Conservation (phyloP, 2,888 invertebrate genomes). For the Oxytorus armatus region DNA sequence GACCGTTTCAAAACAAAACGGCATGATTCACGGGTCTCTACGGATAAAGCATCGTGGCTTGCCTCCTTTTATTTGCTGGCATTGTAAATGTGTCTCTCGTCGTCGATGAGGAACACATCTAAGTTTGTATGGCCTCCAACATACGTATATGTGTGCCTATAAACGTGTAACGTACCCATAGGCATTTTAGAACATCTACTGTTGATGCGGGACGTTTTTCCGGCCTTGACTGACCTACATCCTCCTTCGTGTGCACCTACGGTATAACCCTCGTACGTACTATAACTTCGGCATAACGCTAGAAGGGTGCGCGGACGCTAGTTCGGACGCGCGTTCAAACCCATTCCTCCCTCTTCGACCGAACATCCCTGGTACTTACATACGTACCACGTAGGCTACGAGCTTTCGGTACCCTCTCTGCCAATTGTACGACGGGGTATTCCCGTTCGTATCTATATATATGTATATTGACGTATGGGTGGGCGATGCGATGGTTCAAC, state of each 20-base stretch:
- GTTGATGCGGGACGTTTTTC: conserved; percentile 48
- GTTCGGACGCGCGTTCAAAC: conserved; percentile 51
- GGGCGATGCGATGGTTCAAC: conserved; percentile 24
- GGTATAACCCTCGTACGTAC: conserved; percentile 25
- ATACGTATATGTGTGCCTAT: neutral
- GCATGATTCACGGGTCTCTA: neutral
- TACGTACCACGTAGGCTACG: conserved; percentile 50
- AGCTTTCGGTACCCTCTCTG: conserved; percentile 1
- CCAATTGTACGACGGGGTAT: conserved; percentile 19
- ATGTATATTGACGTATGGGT: conserved; percentile 5
- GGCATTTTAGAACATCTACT: conserved; percentile 46
- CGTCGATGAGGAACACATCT: neutral
- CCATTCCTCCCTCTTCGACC: conserved; percentile 33
- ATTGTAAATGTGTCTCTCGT: neutral
- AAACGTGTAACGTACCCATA: neutral
- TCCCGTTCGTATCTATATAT: conserved; percentile 21
- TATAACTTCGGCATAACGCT: conserved; percentile 52
- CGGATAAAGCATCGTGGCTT: neutral
- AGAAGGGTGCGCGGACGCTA: conserved; percentile 30
- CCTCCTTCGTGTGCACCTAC: conserved; percentile 44
- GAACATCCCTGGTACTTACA: conserved; percentile 48
- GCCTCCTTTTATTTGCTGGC: neutral
- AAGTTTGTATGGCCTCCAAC: neutral
- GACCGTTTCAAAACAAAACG: neutral
- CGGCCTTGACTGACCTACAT: conserved; percentile 63